Evolutionary conservation across 2,888 invertebrate genomes (phyloP).

Genomic region (Oligia fasciuncula): DNA sequence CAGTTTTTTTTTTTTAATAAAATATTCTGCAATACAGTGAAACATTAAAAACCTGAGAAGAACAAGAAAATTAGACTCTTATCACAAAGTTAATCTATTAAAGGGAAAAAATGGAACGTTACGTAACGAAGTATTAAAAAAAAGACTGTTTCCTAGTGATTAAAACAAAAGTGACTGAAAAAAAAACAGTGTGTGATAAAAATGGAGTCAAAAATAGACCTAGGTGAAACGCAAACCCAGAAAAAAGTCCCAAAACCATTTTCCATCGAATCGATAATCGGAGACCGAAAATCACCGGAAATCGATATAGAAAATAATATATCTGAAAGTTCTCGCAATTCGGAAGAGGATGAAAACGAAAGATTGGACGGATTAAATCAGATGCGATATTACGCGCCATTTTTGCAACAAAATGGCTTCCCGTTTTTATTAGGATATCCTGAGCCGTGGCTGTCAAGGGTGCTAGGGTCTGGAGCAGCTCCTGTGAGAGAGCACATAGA

Average conservation of each 20-base stretch:
- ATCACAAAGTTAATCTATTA: constrained; percentile 12
- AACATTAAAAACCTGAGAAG: not conserved
- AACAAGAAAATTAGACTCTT: not conserved
- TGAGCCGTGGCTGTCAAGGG: constrained; percentile 86
- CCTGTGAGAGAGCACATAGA: constrained; percentile 75
- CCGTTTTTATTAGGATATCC: constrained; percentile 86
- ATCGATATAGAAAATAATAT: constrained; percentile 86
- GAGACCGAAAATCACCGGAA: constrained; percentile 86
- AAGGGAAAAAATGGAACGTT: constrained; percentile 2
- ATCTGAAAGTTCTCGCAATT: constrained; percentile 83
- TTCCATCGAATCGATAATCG: constrained; percentile 91
- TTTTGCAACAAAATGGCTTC: constrained; percentile 87
- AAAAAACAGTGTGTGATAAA: constrained; percentile 43
- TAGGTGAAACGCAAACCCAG: constrained; percentile 79
- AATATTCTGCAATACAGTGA: not conserved
- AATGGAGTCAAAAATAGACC: constrained; percentile 79
- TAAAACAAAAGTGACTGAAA: constrained; percentile 48
- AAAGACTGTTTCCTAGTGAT: constrained; percentile 45
- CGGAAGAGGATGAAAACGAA: constrained; percentile 84
- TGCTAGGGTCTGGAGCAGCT: constrained; percentile 76
- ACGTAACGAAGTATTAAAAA: constrained; percentile 7
- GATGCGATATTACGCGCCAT: constrained; percentile 87
- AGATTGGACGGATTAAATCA: constrained; percentile 81
- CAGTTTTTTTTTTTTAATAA: not conserved
- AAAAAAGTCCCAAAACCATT: constrained; percentile 90